Percentiles rank a stretch among this genome's conserved stretches.
Evolutionary conservation across 2,113 vertebrate genomes (phyloP).

Genomic region (Ascaphus truei): DNA sequence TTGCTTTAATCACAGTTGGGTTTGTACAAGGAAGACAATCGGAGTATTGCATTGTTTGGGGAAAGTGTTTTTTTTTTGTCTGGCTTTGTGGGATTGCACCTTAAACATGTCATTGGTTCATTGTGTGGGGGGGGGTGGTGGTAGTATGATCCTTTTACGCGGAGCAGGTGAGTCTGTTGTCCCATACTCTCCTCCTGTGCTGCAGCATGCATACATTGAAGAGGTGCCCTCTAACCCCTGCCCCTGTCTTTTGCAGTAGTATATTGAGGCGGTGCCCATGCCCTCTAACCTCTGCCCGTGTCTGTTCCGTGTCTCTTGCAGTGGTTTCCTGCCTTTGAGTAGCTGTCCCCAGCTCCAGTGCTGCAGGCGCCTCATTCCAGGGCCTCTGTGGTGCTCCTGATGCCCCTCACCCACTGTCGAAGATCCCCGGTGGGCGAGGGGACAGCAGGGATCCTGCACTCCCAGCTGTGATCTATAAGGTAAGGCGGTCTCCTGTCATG

Average conservation of each 20-base stretch:
- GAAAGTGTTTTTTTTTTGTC: too few species aligned
- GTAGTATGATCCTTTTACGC: too few species aligned
- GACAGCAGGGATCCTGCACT: slow-evolving; percentile 96
- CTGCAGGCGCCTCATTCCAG: slow-evolving; percentile 90
- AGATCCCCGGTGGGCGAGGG: slow-evolving; percentile 99
- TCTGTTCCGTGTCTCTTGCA: slow-evolving; percentile 54
- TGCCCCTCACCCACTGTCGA: slow-evolving; percentile 99
- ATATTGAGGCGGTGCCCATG: background rate
- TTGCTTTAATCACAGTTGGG: too few species aligned
- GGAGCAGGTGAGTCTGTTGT: too few species aligned
- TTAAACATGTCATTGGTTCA: too few species aligned
- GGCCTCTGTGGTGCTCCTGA: slow-evolving; percentile 99
- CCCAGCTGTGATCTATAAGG: slow-evolving; percentile 87
- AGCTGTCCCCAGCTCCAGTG: slow-evolving; percentile 76
- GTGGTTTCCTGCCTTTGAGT: slow-evolving; percentile 82
- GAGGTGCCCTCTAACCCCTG: background rate
- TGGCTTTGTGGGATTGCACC: too few species aligned
- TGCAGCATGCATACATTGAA: slow-evolving; percentile 13
- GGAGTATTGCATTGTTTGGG: too few species aligned
- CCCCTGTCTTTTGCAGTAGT: background rate
- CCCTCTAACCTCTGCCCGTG: slow-evolving; percentile 3
- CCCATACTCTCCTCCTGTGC: slow-evolving; percentile 2
- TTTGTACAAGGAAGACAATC: too few species aligned
- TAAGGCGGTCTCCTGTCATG: too few species aligned
- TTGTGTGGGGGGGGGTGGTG: too few species aligned